phyloP scores from a whole-genome alignment of 2,113 vertebrate species.

The Cyprinodon brontotheroides region DNA sequence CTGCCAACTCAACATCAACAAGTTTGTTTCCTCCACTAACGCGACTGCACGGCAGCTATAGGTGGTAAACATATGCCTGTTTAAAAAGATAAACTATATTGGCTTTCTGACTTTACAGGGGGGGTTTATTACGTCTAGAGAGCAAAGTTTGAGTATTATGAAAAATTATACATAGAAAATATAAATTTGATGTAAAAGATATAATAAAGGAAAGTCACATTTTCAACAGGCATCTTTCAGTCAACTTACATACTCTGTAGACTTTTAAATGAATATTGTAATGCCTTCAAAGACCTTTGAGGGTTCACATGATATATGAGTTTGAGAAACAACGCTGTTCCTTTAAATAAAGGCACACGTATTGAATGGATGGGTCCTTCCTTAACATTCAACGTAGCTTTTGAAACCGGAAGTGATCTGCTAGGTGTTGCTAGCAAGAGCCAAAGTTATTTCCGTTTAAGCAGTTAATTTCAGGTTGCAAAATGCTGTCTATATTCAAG shows the following conservation, averaged over 20 bases:
- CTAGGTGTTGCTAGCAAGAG: neutral
- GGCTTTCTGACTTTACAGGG: neutral
- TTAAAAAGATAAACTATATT: neutral
- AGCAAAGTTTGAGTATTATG: neutral
- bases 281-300: rapidly evolving
- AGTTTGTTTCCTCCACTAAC: conserved; percentile 35
- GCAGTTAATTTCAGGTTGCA: conserved; percentile 1
- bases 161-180: neutral
- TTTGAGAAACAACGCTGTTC: neutral
- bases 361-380: conserved; percentile 36
- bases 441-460: neutral
- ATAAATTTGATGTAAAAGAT: rapidly evolving
- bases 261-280: neutral
- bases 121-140: neutral
- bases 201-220: neutral
- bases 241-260: neutral
- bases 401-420: conserved; percentile 62
- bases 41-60: conserved; percentile 2
- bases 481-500: conserved; percentile 79
- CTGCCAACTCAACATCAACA: conserved; percentile 82
- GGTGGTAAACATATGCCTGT: conserved; percentile 50
- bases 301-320: neutral
- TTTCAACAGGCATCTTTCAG: neutral
- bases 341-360: neutral
- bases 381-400: conserved; percentile 57